A percentile compares a stretch with the other conserved stretches of the same genome.
Evolutionary conservation across 2,797 vertebrate species (phyloP).

Genomic region (Peromyscus melanophrys): DNA sequence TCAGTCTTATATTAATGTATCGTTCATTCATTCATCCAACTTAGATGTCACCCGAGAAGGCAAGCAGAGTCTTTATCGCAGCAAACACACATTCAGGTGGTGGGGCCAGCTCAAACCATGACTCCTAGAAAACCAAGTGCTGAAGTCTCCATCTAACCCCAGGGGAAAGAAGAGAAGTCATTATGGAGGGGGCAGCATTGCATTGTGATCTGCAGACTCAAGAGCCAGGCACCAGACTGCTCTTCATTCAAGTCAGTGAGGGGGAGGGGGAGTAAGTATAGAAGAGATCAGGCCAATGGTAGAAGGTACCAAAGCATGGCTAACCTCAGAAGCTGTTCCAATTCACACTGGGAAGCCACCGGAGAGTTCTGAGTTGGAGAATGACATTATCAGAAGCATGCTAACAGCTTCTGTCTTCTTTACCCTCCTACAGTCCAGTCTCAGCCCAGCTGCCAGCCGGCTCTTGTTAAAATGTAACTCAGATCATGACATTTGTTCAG

Average conservation of each 20-base stretch:
- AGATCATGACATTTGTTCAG: constrained; percentile 26
- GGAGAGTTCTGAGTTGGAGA: constrained; percentile 8
- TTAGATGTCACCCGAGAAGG: neutral
- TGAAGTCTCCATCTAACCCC: neutral
- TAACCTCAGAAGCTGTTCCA: constrained; percentile 31
- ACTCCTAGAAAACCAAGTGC: neutral
- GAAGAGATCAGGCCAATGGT: neutral
- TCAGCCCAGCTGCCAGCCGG: constrained; percentile 4
- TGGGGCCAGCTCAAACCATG: neutral
- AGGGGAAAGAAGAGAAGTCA: neutral
- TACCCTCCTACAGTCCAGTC: neutral
- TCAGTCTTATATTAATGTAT: neutral
- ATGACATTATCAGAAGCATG: neutral
- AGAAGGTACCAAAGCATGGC: constrained; percentile 1
- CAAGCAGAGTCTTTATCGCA: neutral
- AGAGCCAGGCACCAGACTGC: neutral
- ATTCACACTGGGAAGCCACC: neutral
- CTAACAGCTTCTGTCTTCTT: neutral
- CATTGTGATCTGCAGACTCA: neutral
- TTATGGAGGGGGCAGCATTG: neutral
- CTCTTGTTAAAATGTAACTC: constrained; percentile 54
- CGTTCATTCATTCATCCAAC: neutral
- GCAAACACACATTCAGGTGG: too few species aligned
- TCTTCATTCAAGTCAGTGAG: neutral
- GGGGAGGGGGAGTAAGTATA: neutral